Conservation (phyloP, 1,140 invertebrate genomes). For the Drosophila albomicans region DNA sequence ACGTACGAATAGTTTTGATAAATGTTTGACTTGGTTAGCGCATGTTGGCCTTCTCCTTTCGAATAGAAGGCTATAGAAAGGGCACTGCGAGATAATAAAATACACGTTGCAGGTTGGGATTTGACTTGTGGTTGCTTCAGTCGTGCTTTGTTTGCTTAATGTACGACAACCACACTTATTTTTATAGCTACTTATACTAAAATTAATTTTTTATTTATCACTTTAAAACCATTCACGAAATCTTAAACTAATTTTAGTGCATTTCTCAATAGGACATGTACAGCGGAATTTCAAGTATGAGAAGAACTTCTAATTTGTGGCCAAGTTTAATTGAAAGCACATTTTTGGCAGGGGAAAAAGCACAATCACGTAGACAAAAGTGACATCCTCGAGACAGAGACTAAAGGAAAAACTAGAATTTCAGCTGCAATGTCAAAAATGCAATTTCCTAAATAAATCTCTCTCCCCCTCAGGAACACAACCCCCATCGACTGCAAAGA, state of each 20-base stretch:
- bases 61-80: neutral
- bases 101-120: conserved; percentile 56
- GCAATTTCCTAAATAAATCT: conserved; percentile 66
- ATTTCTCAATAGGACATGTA: neutral
- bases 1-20: conserved; percentile 63
- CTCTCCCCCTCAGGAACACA: conserved; percentile 8
- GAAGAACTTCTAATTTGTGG: conserved; percentile 32
- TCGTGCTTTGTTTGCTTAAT: neutral
- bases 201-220: neutral
- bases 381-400: conserved; percentile 27
- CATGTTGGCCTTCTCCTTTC: conserved; percentile 30
- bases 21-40: conserved; percentile 50
- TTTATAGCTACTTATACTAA: neutral
- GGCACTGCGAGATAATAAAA: conserved; percentile 64
- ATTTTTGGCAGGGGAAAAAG: neutral
- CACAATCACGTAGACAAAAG: conserved; percentile 31
- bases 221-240: neutral
- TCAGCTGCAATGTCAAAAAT: conserved; percentile 61
- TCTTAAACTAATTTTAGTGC: neutral
- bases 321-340: conserved; percentile 41
- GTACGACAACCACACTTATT: neutral
- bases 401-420: neutral
- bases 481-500: conserved; percentile 34
- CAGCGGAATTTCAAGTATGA: neutral
- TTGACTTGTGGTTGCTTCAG: conserved; percentile 4